Evolutionary conservation across 2,888 invertebrate genomes (phyloP).

Genomic region (Lasioglossum lativentre): DNA sequence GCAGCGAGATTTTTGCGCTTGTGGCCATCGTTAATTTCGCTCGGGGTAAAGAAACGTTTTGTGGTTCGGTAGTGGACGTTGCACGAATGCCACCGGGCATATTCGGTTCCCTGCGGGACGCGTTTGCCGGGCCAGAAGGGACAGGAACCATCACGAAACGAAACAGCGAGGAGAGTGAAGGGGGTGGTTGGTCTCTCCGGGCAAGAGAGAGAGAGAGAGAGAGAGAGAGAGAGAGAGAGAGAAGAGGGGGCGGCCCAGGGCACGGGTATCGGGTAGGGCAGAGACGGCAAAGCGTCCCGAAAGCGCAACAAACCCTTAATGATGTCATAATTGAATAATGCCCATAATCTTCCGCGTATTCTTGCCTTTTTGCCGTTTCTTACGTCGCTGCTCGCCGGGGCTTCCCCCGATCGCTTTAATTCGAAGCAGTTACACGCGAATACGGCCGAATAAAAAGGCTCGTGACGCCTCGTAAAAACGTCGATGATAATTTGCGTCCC

Average conservation of each 20-base stretch:
- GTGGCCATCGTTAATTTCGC: background rate
- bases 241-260: background rate
- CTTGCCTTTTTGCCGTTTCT: slow-evolving; percentile 58
- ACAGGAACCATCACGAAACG: background rate
- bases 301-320: slow-evolving; percentile 65
- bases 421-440: slow-evolving; percentile 55
- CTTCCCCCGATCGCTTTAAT: slow-evolving; percentile 48
- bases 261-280: background rate
- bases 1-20: background rate
- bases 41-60: slow-evolving; percentile 7
- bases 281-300: slow-evolving; percentile 32
- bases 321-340: slow-evolving; percentile 73
- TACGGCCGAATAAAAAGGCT: slow-evolving; percentile 25
- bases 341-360: slow-evolving; percentile 60
- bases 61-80: background rate
- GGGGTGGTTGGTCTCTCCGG: background rate
- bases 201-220: background rate
- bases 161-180: background rate
- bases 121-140: background rate
- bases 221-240: background rate
- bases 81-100: background rate
- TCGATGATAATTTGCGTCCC: slow-evolving; percentile 45
- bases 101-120: background rate
- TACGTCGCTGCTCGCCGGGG: slow-evolving; percentile 10
- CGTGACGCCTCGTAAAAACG: slow-evolving; percentile 38